Evolutionary conservation across 2,113 vertebrate genomes (phyloP).

Genomic region (Caretta caretta): DNA sequence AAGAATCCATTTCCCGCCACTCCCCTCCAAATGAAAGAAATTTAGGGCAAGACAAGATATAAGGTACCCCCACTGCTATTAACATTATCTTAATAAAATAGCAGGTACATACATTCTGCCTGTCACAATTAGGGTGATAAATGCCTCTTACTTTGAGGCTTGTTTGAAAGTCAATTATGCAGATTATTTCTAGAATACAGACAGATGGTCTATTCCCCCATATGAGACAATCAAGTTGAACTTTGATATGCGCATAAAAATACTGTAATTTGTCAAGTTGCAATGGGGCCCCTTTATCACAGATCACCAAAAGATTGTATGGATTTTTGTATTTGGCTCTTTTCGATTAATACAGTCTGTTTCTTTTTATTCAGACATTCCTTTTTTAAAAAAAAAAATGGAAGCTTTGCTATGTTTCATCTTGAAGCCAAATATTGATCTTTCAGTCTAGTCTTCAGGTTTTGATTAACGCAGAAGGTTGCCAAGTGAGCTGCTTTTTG

Average conservation of each 20-base stretch:
- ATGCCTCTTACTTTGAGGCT: constrained; percentile 81
- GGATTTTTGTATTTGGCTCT: constrained; percentile 77
- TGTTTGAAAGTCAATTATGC: constrained; percentile 87
- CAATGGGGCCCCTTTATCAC: constrained; percentile 73
- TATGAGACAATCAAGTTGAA: constrained; percentile 83
- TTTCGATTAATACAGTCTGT: constrained; percentile 72
- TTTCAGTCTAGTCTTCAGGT: constrained; percentile 76
- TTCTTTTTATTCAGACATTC: constrained; percentile 44
- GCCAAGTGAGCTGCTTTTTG: constrained; percentile 77
- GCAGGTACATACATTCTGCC: constrained; percentile 73
- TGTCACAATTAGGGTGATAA: constrained; percentile 85
- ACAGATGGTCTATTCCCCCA: constrained; percentile 83
- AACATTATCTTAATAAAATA: constrained; percentile 79
- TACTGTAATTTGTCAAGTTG: constrained; percentile 79
- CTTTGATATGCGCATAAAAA: constrained; percentile 80
- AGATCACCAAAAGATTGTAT: constrained; percentile 68
- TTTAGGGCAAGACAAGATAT: constrained; percentile 47
- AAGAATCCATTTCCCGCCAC: constrained; percentile 21
- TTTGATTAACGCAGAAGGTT: constrained; percentile 84
- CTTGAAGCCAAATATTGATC: constrained; percentile 85
- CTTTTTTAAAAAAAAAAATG: constrained; percentile 41
- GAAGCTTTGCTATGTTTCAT: constrained; percentile 79
- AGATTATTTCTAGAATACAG: constrained; percentile 85
- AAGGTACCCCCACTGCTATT: constrained; percentile 64
- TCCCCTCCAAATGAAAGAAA: constrained; percentile 40